Percentiles rank a stretch among this genome's conserved stretches.
Conservation (phyloP, 2,113 vertebrate genomes). For the Thryonomys swinderianus region DNA sequence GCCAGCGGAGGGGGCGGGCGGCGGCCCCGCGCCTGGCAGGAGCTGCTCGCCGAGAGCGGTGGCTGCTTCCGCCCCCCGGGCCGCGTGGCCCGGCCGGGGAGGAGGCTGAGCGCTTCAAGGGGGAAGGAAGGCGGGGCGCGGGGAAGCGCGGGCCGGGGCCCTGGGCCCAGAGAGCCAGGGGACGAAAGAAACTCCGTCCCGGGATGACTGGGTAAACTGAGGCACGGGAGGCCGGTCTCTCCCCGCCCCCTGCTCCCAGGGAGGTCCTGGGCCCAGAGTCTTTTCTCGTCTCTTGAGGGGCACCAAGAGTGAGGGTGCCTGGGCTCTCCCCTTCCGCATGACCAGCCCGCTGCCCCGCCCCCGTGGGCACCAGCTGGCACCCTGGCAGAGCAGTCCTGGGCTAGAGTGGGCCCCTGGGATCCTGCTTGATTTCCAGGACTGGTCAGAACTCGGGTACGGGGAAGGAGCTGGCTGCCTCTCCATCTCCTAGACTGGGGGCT, state of each 20-base stretch:
- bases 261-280: background rate
- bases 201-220: conserved; percentile 46
- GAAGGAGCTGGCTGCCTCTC: conserved; percentile 27
- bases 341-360: conserved; percentile 57
- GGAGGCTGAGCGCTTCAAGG: conserved; percentile 32
- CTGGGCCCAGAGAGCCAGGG: background rate
- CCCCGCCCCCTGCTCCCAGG: background rate
- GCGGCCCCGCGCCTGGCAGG: background rate
- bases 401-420: conserved; percentile 72
- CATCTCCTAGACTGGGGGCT: background rate
- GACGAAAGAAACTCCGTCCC: background rate
- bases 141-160: conserved; percentile 16
- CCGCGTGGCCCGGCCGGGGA: background rate
- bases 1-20: conserved; percentile 79
- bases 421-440: conserved; percentile 68
- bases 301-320: conserved; percentile 25
- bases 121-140: too few species aligned
- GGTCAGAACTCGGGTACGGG: conserved; percentile 47
- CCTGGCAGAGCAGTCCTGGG: conserved; percentile 74
- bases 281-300: background rate
- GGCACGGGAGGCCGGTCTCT: background rate
- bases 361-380: conserved; percentile 81
- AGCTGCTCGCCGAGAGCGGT: background rate
- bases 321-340: conserved; percentile 62
- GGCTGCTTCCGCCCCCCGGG: background rate